These are phyloP conservation scores for Cosmopolites sordidus DNA, from an alignment of 2,888 invertebrate species.

Conservation along the genomic window DNA sequence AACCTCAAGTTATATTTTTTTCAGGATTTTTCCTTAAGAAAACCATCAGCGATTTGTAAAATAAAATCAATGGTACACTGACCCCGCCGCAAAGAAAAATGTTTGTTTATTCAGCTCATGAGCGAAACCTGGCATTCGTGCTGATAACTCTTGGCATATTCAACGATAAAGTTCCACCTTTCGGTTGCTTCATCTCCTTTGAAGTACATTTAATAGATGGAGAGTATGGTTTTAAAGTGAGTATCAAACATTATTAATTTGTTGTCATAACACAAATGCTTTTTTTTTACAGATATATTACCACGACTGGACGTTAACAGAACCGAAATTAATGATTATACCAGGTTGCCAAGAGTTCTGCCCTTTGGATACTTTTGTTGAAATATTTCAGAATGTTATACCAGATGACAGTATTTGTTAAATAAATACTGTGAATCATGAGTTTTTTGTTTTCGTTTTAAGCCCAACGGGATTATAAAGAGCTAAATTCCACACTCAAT, in stretches of 20 bases:
- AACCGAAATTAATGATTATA: conserved; percentile 29
- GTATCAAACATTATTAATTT: no score
- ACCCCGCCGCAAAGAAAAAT: no score
- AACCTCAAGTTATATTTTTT: no score
- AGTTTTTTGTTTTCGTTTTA: no score
- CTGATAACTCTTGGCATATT: conserved; percentile 30
- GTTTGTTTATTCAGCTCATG: conserved; percentile 35
- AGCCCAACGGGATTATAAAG: no score
- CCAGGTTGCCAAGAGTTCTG: conserved; percentile 34
- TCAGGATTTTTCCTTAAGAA: no score
- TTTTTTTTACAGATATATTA: conserved; percentile 32
- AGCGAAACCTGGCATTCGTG: conserved; percentile 32
- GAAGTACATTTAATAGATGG: conserved; percentile 38
- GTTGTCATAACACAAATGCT: neutral
- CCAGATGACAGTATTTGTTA: conserved; percentile 27
- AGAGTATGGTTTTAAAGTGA: conserved; percentile 36
- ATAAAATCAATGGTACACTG: no score
- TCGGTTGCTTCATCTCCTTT: conserved; percentile 41
- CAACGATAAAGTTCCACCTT: conserved; percentile 36
- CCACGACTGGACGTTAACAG: conserved; percentile 29
- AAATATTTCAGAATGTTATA: conserved; percentile 24
- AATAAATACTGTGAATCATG: no score
- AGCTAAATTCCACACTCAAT: no score
- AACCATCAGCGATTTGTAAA: no score
- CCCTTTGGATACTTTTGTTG: conserved; percentile 27